Evolutionary conservation across 2,113 vertebrate species (phyloP).

Genomic region (Petroica traversi): DNA sequence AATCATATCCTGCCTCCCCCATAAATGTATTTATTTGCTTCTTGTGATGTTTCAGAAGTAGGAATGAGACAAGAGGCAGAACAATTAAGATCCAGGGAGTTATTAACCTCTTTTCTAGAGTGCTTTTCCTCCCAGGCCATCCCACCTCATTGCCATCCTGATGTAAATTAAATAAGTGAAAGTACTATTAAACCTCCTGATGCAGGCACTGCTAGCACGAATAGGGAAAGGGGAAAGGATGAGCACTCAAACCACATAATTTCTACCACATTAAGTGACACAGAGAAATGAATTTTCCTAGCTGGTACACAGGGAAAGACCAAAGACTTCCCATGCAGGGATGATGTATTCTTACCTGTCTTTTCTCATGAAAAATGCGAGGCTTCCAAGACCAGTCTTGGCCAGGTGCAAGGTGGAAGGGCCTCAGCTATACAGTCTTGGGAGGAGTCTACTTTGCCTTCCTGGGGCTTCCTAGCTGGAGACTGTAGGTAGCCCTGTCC

Average conservation of each 20-base stretch:
- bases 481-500: not conserved
- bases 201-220: not conserved
- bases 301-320: not conserved
- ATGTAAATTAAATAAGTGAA: constrained; percentile 28
- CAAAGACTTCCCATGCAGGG: not conserved
- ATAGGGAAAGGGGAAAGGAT: not conserved
- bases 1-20: not conserved
- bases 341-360: not conserved
- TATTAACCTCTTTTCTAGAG: not conserved
- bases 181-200: not conserved
- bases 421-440: not conserved
- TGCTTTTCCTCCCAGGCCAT: not conserved
- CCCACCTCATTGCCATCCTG: not conserved
- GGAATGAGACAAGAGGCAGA: not conserved
- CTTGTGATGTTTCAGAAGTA: not conserved
- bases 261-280: not conserved
- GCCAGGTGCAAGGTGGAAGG: not conserved
- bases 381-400: not conserved
- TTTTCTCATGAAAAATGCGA: not conserved
- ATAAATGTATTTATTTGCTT: not conserved
- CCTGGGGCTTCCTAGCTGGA: not conserved
- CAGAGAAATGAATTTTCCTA: not conserved
- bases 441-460: not conserved
- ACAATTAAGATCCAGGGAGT: not conserved
- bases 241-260: not conserved